A percentile compares a stretch with the other conserved stretches of the same genome.
These are phyloP conservation scores for Drosophila kepulauana DNA, from an alignment of 1,140 invertebrate species.

Conservation along the genomic window DNA sequence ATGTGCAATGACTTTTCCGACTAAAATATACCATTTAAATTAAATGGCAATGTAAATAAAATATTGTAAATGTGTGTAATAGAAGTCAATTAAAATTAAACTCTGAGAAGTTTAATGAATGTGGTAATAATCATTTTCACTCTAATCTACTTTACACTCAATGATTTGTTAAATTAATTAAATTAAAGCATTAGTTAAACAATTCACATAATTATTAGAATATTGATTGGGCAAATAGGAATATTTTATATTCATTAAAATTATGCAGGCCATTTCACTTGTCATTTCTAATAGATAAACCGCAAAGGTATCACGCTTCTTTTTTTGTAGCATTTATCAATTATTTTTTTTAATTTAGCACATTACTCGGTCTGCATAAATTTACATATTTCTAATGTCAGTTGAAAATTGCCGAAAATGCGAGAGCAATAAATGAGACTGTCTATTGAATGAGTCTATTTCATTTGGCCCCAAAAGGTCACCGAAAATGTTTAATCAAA, in stretches of 20 bases:
- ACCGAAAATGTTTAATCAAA: conserved; percentile 40
- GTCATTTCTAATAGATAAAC: neutral
- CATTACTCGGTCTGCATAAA: conserved; percentile 17
- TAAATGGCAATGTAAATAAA: neutral
- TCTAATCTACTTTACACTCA: no score
- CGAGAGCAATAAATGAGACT: neutral
- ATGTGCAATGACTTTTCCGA: neutral
- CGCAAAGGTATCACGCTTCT: neutral
- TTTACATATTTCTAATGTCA: conserved; percentile 18
- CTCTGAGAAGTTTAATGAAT: no score
- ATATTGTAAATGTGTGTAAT: neutral
- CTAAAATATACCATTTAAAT: neutral
- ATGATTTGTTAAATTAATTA: no score
- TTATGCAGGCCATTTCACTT: neutral
- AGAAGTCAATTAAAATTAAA: no score
- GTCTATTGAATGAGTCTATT: conserved; percentile 18
- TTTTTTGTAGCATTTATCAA: neutral
- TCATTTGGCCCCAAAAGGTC: conserved; percentile 12
- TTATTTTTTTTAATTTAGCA: conserved; percentile 9
- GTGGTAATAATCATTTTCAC: no score
- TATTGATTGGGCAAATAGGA: neutral
- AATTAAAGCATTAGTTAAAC: no score
- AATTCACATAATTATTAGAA: no score
- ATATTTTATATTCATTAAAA: neutral
- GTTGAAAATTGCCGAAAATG: neutral